Conservation (phyloP, 2,113 vertebrate species). For the Nothobranchius furzeri region DNA sequence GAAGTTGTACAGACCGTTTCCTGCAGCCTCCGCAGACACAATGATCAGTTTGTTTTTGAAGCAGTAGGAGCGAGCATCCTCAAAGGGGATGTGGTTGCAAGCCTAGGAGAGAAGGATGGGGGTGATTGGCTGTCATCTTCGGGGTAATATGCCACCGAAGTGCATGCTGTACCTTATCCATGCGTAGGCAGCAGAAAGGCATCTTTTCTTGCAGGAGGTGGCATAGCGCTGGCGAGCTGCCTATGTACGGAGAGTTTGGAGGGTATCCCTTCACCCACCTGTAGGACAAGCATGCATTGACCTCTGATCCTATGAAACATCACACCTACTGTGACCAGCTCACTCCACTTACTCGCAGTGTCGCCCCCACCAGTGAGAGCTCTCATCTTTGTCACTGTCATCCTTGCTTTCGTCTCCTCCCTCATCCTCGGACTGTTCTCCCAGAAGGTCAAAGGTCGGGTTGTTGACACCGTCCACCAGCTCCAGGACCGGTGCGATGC, state of each 20-base stretch:
- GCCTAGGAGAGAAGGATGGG: slow-evolving; percentile 53
- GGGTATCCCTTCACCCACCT: slow-evolving; percentile 86
- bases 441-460: slow-evolving; percentile 82
- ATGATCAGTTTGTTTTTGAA: slow-evolving; percentile 86
- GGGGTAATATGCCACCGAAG: neutral
- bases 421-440: slow-evolving; percentile 85
- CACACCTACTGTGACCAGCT: neutral
- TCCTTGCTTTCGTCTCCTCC: slow-evolving; percentile 80
- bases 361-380: slow-evolving; percentile 77
- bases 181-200: slow-evolving; percentile 84
- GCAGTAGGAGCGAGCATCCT: slow-evolving; percentile 83
- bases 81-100: slow-evolving; percentile 80
- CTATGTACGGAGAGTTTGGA: slow-evolving; percentile 84
- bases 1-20: slow-evolving; percentile 87
- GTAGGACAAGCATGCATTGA: slow-evolving; percentile 39
- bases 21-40: slow-evolving; percentile 83
- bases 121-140: neutral
- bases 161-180: slow-evolving; percentile 77
- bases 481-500: slow-evolving; percentile 84
- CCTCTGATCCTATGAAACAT: neutral
- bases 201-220: slow-evolving; percentile 84
- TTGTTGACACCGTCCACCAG: slow-evolving; percentile 78
- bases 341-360: slow-evolving; percentile 73
- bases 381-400: slow-evolving; percentile 73
- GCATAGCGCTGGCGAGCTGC: slow-evolving; percentile 84